Base-by-base conservation (phyloP, 2,113 vertebrate genomes). In the Sapayoa aenigma region DNA sequence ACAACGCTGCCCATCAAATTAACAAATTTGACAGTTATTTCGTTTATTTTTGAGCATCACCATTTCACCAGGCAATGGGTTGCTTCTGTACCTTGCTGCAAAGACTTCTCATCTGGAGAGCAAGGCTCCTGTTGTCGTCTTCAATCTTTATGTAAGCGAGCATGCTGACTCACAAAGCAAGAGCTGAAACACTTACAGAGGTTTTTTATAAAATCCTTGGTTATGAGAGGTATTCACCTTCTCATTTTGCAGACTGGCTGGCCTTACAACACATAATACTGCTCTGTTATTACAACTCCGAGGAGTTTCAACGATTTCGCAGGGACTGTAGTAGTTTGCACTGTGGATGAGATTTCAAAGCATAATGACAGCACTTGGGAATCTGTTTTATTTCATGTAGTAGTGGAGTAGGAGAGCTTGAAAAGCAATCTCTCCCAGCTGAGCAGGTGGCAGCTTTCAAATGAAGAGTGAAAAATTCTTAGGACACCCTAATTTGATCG, bases 311-410 rank as follows among this genome's bases (percentile, higher is more conserved):
- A 55, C 0, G 0, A 14, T 65, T 91, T 87, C 0, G 0, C 56
- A 84, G 81, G 87, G 55, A 39, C 82, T 67, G 74, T 4, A 84
- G 74, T 14, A 84, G 44, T 84, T 91, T 87, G 77, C 21, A 15
- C 69, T 24, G 9, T n/a, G 59, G 89, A 59, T 95, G 89, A 82
- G 71, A 53, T 91, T 95, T 95, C 84, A 89, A 90, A 94, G 94
- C 37, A 16, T 59, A 73, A 68, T 42, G 67, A 87, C 78, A 72
- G 53, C 49, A 49, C 49, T 87, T 23, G 77, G 53, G 71, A 93
- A 68, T 79, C 75, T 80, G 66, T 65, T 92, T 90, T 76, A 42
- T 78, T 88, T 94, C 46, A 46, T 28, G 31, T 76, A 60, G 82
- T 62, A 30, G 23, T 27, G 53, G 71, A 72, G 35, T 66, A 44